Evolutionary conservation across 2,797 vertebrate genomes (phyloP).

Genomic region (Mus caroli): DNA sequence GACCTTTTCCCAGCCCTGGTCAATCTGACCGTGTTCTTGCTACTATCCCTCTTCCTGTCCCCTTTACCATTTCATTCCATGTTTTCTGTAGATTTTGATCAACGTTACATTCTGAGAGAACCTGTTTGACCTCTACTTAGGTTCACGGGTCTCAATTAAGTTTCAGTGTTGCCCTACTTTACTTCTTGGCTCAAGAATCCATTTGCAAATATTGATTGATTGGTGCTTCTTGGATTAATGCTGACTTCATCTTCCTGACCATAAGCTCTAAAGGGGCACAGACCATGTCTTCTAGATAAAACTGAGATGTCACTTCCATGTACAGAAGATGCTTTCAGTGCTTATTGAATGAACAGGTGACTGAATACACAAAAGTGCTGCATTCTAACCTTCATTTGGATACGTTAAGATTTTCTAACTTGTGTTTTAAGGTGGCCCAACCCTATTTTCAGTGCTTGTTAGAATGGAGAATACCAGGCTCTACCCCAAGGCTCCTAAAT

Average conservation of each 20-base stretch:
- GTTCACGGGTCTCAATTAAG: not conserved
- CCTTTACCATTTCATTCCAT: not conserved
- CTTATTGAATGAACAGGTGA: not conserved
- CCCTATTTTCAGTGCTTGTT: not conserved
- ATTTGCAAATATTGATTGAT: not conserved
- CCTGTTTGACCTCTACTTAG: not conserved
- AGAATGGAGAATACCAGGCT: not conserved
- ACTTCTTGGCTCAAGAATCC: not conserved
- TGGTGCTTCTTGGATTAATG: not conserved
- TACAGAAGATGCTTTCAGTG: not conserved
- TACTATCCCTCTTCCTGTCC: not conserved
- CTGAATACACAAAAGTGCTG: not conserved
- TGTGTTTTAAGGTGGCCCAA: not conserved
- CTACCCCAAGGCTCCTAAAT: not conserved
- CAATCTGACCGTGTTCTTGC: not conserved
- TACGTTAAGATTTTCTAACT: not conserved
- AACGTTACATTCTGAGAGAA: not conserved
- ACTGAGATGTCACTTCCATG: not conserved
- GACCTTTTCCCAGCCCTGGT: not conserved
- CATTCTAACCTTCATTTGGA: not conserved
- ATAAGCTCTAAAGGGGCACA: not conserved
- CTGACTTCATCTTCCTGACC: not conserved
- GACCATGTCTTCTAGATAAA: not conserved
- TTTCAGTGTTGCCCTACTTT: not conserved
- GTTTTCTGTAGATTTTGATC: not conserved